Conservation (phyloP, 2,113 vertebrate species). For the Gavialis gangeticus region DNA sequence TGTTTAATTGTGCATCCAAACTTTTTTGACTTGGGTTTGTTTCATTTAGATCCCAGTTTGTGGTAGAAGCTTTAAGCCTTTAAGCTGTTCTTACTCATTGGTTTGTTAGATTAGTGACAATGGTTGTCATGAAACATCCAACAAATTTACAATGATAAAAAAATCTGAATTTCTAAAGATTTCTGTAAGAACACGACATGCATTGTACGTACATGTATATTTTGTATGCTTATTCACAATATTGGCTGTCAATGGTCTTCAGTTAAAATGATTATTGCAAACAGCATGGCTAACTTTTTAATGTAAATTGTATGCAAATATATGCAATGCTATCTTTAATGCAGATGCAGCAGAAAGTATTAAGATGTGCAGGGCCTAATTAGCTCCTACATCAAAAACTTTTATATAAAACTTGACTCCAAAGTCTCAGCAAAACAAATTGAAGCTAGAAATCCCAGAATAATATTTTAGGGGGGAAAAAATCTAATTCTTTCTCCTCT, state of each 20-base stretch:
- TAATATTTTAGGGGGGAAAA: slow-evolving; percentile 57
- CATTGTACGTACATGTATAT: slow-evolving; percentile 8
- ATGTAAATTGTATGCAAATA: slow-evolving; percentile 85
- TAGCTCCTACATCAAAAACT: slow-evolving; percentile 86
- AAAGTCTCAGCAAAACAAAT: slow-evolving; percentile 80
- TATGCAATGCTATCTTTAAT: slow-evolving; percentile 83
- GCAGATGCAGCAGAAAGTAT: slow-evolving; percentile 84
- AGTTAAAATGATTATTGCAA: slow-evolving; percentile 74
- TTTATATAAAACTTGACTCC: slow-evolving; percentile 79
- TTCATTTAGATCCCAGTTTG: fast-evolving
- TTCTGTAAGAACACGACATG: background rate
- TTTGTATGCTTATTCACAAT: slow-evolving; percentile 54
- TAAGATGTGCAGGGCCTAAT: slow-evolving; percentile 83
- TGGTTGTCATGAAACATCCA: background rate
- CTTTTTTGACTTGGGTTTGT: fast-evolving
- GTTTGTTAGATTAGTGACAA: background rate
- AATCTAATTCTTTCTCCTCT: slow-evolving; percentile 54
- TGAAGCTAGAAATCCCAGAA: slow-evolving; percentile 80
- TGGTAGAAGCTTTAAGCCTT: background rate
- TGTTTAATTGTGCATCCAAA: background rate
- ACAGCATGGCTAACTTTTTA: slow-evolving; percentile 76
- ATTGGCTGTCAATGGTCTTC: slow-evolving; percentile 65
- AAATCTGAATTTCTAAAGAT: background rate
- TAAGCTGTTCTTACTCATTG: background rate
- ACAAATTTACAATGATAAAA: background rate